These are phyloP conservation scores for Xyrauchen texanus DNA, from an alignment of 2,113 vertebrate genomes.

Conservation along the genomic window DNA sequence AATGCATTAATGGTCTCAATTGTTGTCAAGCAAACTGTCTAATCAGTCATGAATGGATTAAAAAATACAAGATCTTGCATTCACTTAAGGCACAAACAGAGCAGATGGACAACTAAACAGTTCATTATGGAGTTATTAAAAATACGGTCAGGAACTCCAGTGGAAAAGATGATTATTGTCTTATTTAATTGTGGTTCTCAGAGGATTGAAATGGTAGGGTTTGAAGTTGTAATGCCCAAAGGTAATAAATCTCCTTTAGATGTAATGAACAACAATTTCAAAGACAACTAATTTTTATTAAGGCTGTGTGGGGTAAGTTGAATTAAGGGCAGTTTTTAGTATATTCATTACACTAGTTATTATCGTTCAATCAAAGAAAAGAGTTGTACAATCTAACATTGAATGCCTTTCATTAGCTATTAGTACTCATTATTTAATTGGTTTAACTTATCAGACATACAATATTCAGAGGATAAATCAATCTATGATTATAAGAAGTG, in stretches of 20 bases:
- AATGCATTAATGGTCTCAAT: conserved; percentile 6
- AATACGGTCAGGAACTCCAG: conserved; percentile 61
- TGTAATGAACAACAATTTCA: background rate
- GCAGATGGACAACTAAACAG: conserved; percentile 62
- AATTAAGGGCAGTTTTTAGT: background rate
- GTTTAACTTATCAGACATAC: too few species aligned
- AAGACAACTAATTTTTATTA: background rate
- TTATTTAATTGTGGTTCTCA: conserved; percentile 31
- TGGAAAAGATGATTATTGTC: conserved; percentile 61
- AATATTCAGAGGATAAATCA: too few species aligned
- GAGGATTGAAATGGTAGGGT: conserved; percentile 15
- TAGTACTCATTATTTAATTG: too few species aligned
- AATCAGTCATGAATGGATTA: conserved; percentile 55
- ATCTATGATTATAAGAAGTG: too few species aligned
- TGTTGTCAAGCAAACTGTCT: conserved; percentile 9
- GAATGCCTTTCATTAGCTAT: too few species aligned
- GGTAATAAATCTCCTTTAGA: conserved; percentile 18
- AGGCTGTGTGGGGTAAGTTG: background rate
- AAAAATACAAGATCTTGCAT: background rate
- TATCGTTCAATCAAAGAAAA: too few species aligned
- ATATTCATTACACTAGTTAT: too few species aligned
- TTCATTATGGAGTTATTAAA: conserved; percentile 60
- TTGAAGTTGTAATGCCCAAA: background rate
- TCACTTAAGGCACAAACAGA: conserved; percentile 48
- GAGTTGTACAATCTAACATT: too few species aligned